Evolutionary conservation across 2,797 vertebrate genomes (phyloP).

Genomic region (Taenioides sp.): DNA sequence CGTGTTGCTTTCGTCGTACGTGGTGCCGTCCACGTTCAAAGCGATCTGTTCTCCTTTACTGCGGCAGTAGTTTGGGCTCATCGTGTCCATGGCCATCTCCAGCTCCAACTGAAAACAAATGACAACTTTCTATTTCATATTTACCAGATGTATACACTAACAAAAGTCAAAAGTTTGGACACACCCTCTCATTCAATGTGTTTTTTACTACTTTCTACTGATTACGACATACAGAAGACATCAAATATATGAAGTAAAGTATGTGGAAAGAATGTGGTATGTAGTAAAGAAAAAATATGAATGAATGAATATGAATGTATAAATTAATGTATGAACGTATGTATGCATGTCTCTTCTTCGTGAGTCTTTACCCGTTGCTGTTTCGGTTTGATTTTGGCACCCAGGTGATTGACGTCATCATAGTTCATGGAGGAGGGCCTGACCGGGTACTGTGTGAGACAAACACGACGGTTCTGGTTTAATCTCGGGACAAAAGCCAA

Average conservation of each 20-base stretch:
- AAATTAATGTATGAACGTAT: too few relatives aligned
- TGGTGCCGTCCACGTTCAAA: constrained; percentile 91
- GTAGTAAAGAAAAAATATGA: too few relatives aligned
- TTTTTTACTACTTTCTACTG: too few relatives aligned
- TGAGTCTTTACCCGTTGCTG: constrained; percentile 86
- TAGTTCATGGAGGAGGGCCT: constrained; percentile 93
- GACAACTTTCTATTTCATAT: not conserved
- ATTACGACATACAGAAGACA: too few relatives aligned
- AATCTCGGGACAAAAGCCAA: too few relatives aligned
- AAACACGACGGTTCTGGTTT: not conserved
- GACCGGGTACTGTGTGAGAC: constrained; percentile 87
- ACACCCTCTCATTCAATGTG: too few relatives aligned
- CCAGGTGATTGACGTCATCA: constrained; percentile 86
- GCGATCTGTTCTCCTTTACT: constrained; percentile 99
- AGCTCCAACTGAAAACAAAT: constrained; percentile 86
- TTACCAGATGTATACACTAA: too few relatives aligned
- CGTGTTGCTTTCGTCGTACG: constrained; percentile 87
- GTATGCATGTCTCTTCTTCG: not conserved
- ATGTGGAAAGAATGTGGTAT: too few relatives aligned
- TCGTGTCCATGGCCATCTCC: constrained; percentile 90
- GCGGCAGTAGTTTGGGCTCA: constrained; percentile 94
- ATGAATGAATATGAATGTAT: too few relatives aligned
- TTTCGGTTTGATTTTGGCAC: constrained; percentile 95
- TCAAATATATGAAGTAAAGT: too few relatives aligned
- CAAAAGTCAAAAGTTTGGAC: too few relatives aligned